These are phyloP conservation scores for Ptychobarbus kaznakovi DNA, from an alignment of 2,797 vertebrate genomes.

Conservation along the genomic window DNA sequence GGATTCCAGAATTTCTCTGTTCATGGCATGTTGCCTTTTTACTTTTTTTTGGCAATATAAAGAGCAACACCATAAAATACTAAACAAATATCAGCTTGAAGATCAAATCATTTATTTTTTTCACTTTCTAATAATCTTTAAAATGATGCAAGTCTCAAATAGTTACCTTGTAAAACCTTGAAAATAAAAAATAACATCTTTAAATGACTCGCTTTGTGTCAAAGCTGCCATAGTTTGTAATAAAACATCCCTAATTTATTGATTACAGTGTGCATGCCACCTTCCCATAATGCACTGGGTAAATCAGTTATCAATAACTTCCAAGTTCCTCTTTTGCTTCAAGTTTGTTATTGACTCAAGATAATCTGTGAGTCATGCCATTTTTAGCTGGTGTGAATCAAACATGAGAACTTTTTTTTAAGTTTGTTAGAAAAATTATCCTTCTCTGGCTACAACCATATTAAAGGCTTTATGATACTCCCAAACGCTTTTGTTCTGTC, in stretches of 20 bases:
- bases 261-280: not conserved
- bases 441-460: not conserved
- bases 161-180: not conserved
- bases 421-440: not conserved
- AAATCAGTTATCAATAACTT: not conserved
- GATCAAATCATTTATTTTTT: conserved; percentile 34
- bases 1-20: not conserved
- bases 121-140: not conserved
- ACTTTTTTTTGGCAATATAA: not conserved
- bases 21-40: not conserved
- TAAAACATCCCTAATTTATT: not conserved
- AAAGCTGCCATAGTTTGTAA: conserved; percentile 15
- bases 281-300: not conserved
- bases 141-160: not conserved
- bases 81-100: not conserved
- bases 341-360: not conserved
- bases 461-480: not conserved
- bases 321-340: not conserved
- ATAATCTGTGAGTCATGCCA: not conserved
- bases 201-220: not conserved
- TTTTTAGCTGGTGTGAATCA: not conserved
- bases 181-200: conserved; percentile 7
- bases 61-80: not conserved
- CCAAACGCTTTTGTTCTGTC: not conserved
- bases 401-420: no score